Conservation (phyloP, 2,888 invertebrate genomes). For the Minunthozetes semirufus region DNA sequence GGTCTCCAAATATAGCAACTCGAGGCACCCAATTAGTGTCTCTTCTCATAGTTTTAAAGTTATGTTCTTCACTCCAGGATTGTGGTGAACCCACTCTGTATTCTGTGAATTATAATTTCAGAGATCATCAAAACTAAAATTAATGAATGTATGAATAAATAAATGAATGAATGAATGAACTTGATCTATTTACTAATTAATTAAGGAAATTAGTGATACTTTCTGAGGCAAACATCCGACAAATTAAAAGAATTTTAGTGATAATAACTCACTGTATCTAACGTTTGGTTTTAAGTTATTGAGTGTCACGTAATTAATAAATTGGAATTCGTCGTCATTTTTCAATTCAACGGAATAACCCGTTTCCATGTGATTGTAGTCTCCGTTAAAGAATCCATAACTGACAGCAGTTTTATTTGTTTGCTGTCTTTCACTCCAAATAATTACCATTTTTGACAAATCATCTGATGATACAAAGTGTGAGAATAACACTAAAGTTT, state of each 20-base stretch:
- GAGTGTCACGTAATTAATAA: background rate
- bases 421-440: background rate
- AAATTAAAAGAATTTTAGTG: background rate
- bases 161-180: background rate
- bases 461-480: background rate
- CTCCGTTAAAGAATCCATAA: constrained; percentile 11
- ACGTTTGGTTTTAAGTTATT: constrained; percentile 8
- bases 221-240: background rate
- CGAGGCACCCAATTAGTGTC: constrained; percentile 39
- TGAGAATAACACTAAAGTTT: background rate
- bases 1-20: constrained; percentile 39
- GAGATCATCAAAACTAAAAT: too few species aligned
- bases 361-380: background rate
- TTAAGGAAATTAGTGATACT: background rate
- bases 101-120: background rate
- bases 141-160: too few species aligned
- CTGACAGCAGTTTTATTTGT: constrained; percentile 8
- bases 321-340: background rate
- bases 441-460: constrained; percentile 21
- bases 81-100: constrained; percentile 21
- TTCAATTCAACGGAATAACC: constrained; percentile 1
- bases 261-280: background rate
- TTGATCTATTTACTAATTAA: background rate
- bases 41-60: constrained; percentile 37
- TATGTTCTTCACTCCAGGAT: constrained; percentile 36